phyloP scores from a whole-genome alignment of 2,113 vertebrate species.

The Misgurnus mizolepis region DNA sequence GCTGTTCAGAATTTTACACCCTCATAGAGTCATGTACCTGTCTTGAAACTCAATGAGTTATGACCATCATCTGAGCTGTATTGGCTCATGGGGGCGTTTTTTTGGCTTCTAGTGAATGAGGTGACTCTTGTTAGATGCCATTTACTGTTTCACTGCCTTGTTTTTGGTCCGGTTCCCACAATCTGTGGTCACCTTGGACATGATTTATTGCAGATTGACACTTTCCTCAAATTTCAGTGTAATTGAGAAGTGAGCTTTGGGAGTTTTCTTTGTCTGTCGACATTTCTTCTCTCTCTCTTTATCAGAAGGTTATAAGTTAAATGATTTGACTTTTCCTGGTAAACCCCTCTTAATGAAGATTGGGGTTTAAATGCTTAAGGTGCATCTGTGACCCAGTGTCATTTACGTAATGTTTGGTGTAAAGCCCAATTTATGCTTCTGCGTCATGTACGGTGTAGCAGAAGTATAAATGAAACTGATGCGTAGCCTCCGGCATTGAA shows the following conservation, averaged over 20 bases:
- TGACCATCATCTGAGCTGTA: neutral
- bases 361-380: no score
- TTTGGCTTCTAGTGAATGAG: neutral
- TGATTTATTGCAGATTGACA: neutral
- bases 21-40: conserved; percentile 23
- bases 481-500: no score
- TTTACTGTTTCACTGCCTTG: no score
- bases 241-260: neutral
- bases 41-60: neutral
- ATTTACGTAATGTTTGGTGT: no score
- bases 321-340: no score
- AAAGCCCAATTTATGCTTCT: no score
- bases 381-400: no score
- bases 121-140: neutral
- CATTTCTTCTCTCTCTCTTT: neutral
- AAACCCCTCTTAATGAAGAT: no score
- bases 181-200: neutral
- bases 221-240: neutral
- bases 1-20: conserved; percentile 10
- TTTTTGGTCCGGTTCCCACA: no score
- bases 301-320: no score
- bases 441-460: no score
- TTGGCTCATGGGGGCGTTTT: neutral
- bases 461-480: no score
- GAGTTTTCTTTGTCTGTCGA: neutral